A percentile compares a stretch with the other conserved stretches of the same genome.
Conservation (phyloP, 2,797 vertebrate genomes). For the Sebastes kiyomatsui region DNA sequence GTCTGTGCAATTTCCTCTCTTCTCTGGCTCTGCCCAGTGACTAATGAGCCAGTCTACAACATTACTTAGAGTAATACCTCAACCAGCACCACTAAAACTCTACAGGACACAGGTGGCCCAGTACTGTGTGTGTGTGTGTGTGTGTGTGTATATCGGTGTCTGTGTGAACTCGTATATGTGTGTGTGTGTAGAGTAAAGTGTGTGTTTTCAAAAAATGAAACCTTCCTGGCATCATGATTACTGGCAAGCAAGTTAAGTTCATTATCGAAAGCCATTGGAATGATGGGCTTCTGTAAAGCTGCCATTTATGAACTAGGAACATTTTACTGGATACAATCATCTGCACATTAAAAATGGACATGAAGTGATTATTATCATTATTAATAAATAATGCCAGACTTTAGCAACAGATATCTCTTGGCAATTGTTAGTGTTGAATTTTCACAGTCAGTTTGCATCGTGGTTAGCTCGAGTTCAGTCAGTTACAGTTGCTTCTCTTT, state of each 20-base stretch:
- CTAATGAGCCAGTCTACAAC: conserved; percentile 52
- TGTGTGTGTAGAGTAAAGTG: not conserved
- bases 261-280: not conserved
- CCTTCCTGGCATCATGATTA: not conserved
- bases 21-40: conserved; percentile 41
- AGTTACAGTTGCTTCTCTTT: not conserved
- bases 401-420: not conserved
- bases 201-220: not conserved
- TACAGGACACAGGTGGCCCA: conserved; percentile 43
- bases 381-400: not conserved
- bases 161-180: not conserved
- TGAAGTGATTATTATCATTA: not conserved
- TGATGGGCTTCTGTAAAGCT: not conserved
- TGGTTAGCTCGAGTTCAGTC: not conserved
- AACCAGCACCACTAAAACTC: conserved; percentile 40
- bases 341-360: not conserved
- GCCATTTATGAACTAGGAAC: not conserved
- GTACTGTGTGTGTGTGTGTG: not conserved
- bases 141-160: not conserved
- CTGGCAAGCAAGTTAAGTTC: not conserved
- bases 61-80: conserved; percentile 58
- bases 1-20: conserved; percentile 17
- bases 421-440: not conserved
- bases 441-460: not conserved
- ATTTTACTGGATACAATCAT: not conserved